phyloP scores from a whole-genome alignment of 2,113 vertebrate genomes.

The Acrocephalus kingi region DNA sequence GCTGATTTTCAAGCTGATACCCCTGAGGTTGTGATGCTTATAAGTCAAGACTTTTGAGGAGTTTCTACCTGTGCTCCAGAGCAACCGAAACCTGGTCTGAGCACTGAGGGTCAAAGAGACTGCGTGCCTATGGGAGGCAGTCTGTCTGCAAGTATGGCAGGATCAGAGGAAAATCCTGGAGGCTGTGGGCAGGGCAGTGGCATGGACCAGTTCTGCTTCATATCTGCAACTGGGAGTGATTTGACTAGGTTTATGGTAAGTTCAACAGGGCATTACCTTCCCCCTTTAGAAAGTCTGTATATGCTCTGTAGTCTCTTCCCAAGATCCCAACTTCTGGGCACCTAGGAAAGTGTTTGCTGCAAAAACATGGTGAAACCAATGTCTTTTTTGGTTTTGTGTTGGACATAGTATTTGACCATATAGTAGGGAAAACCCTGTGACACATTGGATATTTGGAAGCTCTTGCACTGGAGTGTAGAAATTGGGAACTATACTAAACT shows the following conservation, averaged over 20 bases:
- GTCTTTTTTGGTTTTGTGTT: neutral
- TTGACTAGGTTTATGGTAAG: neutral
- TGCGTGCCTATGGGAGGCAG: neutral
- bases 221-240: neutral
- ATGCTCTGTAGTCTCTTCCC: neutral
- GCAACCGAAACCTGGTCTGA: neutral
- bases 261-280: neutral
- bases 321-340: neutral
- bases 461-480: neutral
- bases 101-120: neutral
- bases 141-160: neutral
- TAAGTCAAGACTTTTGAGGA: neutral
- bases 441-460: neutral
- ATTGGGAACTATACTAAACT: neutral
- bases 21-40: neutral
- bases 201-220: neutral
- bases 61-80: neutral
- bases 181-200: rapidly evolving
- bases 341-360: neutral
- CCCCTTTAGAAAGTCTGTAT: neutral
- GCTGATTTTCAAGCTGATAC: neutral
- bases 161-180: neutral
- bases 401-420: neutral
- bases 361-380: neutral
- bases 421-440: neutral